Percentiles rank a stretch among this genome's conserved stretches.
Conservation (phyloP, 2,797 vertebrate genomes). For the Diplodus sargus region DNA sequence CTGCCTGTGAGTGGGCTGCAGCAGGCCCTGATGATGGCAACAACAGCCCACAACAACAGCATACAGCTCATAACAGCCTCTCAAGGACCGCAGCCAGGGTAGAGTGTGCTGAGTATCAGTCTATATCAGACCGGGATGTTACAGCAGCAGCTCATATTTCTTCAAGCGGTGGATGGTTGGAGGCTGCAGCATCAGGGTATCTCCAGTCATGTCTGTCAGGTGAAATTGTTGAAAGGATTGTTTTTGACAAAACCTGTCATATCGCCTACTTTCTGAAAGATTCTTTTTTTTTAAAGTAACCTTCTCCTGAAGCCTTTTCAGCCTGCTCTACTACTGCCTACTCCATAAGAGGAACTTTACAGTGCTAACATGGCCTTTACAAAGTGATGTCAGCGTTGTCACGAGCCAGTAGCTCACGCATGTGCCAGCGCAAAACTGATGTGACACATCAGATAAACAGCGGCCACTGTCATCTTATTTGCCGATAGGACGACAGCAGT, state of each 20-base stretch:
- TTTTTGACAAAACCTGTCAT: not conserved
- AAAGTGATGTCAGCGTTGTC: too few relatives aligned
- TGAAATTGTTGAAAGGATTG: not conserved
- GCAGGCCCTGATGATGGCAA: conserved; percentile 19
- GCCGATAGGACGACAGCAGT: too few relatives aligned
- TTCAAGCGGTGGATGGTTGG: not conserved
- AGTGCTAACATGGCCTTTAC: too few relatives aligned
- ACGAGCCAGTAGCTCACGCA: too few relatives aligned
- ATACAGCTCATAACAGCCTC: conserved; percentile 17
- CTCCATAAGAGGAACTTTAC: too few relatives aligned
- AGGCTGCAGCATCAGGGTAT: not conserved
- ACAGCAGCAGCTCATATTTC: conserved; percentile 3
- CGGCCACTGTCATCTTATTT: too few relatives aligned
- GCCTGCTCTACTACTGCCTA: too few relatives aligned
- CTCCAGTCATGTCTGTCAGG: not conserved
- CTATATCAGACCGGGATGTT: conserved; percentile 4
- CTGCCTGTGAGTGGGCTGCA: conserved; percentile 21
- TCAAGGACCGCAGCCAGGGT: conserved; percentile 22
- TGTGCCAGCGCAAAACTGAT: too few relatives aligned
- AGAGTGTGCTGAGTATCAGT: conserved; percentile 23
- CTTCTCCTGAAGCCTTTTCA: too few relatives aligned
- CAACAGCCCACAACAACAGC: conserved; percentile 39
- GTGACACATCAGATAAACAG: too few relatives aligned
- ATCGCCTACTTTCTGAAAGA: too few relatives aligned
- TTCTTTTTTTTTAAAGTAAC: too few relatives aligned